Conservation (phyloP, 1,140 invertebrate genomes). For the Vollenhovia emeryi region DNA sequence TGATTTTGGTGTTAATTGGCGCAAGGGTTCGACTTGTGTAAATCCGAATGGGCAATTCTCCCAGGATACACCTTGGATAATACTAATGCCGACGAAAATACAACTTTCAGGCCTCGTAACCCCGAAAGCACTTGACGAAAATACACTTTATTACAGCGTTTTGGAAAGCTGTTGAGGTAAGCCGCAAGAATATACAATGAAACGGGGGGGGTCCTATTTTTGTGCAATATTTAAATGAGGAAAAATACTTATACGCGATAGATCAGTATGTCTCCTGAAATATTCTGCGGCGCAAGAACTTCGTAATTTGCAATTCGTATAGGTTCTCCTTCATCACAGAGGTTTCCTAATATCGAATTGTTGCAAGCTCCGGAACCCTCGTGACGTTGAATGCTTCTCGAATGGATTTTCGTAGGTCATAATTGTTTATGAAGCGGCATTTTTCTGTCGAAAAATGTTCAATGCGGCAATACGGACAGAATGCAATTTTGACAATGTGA, state of each 20-base stretch:
- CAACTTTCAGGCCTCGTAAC: no score
- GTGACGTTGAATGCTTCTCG: neutral
- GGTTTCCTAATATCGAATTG: neutral
- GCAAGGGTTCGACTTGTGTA: no score
- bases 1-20: no score
- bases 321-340: neutral
- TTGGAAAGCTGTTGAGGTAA: no score
- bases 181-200: no score
- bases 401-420: neutral
- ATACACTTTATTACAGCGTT: no score
- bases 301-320: constrained; percentile 28
- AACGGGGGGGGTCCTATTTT: no score
- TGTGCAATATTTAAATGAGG: neutral
- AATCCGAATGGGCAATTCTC: no score
- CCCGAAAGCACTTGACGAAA: no score
- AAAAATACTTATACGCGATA: neutral
- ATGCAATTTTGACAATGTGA: constrained; percentile 3
- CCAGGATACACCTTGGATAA: no score
- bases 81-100: no score
- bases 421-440: neutral
- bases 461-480: neutral
- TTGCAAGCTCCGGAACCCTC: neutral
- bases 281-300: neutral
- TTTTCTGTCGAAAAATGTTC: neutral
- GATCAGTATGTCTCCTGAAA: neutral